phyloP scores from a whole-genome alignment of 1,140 invertebrate genomes.

The Acromyrmex charruanus region DNA sequence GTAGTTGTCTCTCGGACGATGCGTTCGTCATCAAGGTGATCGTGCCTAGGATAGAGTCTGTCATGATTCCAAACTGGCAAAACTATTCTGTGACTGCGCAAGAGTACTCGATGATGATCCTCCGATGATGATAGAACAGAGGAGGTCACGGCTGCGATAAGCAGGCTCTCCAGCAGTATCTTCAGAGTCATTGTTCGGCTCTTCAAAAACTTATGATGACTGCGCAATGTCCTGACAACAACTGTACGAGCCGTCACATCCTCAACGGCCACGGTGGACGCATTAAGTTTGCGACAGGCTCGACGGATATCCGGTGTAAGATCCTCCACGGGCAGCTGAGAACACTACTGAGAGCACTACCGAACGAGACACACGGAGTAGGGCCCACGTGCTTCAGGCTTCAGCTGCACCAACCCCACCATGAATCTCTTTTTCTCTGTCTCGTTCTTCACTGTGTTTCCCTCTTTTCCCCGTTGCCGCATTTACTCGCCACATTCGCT shows the following conservation, averaged over 20 bases:
- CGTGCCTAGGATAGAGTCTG: constrained; percentile 65
- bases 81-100: constrained; percentile 47
- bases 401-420: constrained; percentile 80
- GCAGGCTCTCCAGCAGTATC: constrained; percentile 59
- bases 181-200: constrained; percentile 54
- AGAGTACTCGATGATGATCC: constrained; percentile 14
- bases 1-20: constrained; percentile 33
- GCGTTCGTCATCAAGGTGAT: constrained; percentile 35
- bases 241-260: constrained; percentile 53
- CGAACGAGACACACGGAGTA: constrained; percentile 81
- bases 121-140: background rate
- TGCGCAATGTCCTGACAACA: background rate
- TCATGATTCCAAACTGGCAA: constrained; percentile 76
- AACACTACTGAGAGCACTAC: constrained; percentile 83
- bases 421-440: constrained; percentile 73
- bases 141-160: constrained; percentile 18
- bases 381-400: constrained; percentile 83
- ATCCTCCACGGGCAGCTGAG: constrained; percentile 81
- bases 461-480: constrained; percentile 57
- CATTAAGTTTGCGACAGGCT: constrained; percentile 26
- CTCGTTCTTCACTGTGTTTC: constrained; percentile 49
- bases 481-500: constrained; percentile 65
- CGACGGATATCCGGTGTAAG: constrained; percentile 74
- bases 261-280: constrained; percentile 31
- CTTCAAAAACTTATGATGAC: background rate